Conservation (phyloP, 64 coral and sea anemone genomes). For the Acropora tenuis region DNA sequence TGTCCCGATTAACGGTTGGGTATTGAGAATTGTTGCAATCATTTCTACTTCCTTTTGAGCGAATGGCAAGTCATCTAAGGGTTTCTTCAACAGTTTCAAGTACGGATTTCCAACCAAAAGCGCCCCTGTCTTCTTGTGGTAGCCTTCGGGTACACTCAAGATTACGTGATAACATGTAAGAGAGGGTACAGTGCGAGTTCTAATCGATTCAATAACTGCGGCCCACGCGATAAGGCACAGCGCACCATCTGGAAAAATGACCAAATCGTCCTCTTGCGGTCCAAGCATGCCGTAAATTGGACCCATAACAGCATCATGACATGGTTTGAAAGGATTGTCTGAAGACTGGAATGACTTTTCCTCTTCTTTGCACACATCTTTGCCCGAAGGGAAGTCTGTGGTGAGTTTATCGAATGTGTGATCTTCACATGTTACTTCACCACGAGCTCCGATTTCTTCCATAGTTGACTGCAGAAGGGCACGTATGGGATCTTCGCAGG, state of each 20-base stretch:
- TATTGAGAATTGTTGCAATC: no score
- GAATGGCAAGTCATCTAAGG: no score
- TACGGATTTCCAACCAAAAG: no score
- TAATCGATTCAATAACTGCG: no score
- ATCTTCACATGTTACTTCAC: not conserved
- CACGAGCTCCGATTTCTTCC: not conserved
- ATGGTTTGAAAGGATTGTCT: not conserved
- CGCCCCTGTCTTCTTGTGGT: not conserved
- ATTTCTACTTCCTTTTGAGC: no score
- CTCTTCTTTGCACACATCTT: not conserved
- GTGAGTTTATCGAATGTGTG: not conserved
- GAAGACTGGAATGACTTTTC: not conserved
- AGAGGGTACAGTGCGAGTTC: conserved; percentile 1
- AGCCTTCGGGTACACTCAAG: not conserved
- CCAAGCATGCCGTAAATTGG: not conserved
- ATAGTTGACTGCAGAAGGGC: not conserved
- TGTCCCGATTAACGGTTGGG: no score
- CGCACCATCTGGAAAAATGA: no score
- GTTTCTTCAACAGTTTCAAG: no score
- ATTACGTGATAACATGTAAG: conserved; percentile 23
- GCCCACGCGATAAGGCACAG: no score
- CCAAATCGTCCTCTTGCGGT: no score
- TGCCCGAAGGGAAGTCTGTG: not conserved
- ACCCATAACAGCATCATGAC: not conserved
- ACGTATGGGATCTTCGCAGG: not conserved